Evolutionary conservation across 1,140 invertebrate species (phyloP), one percentile per base, ranked within the genome.

Genomic region (Lucilia sericata): DNA sequence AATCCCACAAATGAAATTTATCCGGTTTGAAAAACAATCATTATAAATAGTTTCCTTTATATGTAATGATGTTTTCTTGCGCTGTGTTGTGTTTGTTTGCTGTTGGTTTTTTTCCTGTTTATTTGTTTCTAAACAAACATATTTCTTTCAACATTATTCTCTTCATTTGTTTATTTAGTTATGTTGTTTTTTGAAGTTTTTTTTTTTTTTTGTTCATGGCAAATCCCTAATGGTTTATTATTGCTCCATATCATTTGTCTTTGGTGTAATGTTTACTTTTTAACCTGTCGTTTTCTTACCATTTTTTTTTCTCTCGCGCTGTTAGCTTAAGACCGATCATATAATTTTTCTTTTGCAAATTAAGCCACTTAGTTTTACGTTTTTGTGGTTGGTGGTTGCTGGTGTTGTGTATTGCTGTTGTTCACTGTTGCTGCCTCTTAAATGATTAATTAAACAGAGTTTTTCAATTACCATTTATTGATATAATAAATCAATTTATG

Each of bases 381-480:
- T n/a, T 60, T 60, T 60, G 13, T 17, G 55, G 10, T 55, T 55
- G 51, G 12, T 60, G 13, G 14, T 17, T 42, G 42, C 42, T 42
- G 42, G 42, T 42, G 42, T 42, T 7, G 42, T 42, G 10, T 42
- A 5, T 42, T 42, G 42, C 10, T 42, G 42, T 42, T n/a, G 13
- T n/a, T 17, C 14, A 60, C 55, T 60, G 55, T 17, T 25, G 14
- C 49, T 65, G 75, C 75, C 51, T 83, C 75, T 84, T 82, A 82
- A 84, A 78, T 84, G 84, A 84, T 84, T 84, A 84, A 84, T 84
- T 84, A 84, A 84, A 84, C 84, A 84, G 84, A 84, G 84, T 84
- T 84, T 84, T 84, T 84, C 84, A 84, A 84, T 84, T 84, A 84
- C 84, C 84, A 84, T 84, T 84, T 84, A 84, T 84, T 84, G 84